A percentile compares a stretch with the other conserved stretches of the same genome.
Evolutionary conservation across 2,797 vertebrate species (phyloP).

Genomic region (Aselliscus stoliczkanus): DNA sequence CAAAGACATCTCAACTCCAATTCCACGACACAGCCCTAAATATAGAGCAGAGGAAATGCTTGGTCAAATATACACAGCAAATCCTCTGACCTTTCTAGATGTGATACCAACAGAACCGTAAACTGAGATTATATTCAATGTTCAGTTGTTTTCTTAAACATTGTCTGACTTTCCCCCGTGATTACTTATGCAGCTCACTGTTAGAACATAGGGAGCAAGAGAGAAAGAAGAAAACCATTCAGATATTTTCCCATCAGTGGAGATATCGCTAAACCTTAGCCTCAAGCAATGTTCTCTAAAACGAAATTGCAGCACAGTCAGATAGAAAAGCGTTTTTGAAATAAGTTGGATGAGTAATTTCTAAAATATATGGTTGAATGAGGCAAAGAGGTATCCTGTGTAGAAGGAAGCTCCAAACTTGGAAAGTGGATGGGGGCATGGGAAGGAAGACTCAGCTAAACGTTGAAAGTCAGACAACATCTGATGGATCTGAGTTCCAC

Average conservation of each 20-base stretch:
- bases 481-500: not conserved
- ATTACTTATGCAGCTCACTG: not conserved
- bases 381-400: not conserved
- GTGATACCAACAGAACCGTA: not conserved
- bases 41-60: not conserved
- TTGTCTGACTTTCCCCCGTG: not conserved
- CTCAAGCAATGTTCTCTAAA: constrained; percentile 22
- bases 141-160: not conserved
- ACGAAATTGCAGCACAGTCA: not conserved
- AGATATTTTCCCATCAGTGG: constrained; percentile 52
- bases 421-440: not conserved
- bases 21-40: constrained; percentile 8
- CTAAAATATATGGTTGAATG: not conserved
- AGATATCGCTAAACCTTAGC: constrained; percentile 34
- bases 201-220: not conserved
- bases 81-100: not conserved
- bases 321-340: not conserved
- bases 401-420: not conserved
- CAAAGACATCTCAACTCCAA: not conserved
- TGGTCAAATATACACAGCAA: not conserved
- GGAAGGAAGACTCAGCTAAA: not conserved
- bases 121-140: not conserved
- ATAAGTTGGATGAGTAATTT: not conserved
- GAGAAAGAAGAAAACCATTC: not conserved
- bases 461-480: not conserved